Base-by-base conservation (phyloP, 2,888 invertebrate genomes). In the Patella caerulea region DNA sequence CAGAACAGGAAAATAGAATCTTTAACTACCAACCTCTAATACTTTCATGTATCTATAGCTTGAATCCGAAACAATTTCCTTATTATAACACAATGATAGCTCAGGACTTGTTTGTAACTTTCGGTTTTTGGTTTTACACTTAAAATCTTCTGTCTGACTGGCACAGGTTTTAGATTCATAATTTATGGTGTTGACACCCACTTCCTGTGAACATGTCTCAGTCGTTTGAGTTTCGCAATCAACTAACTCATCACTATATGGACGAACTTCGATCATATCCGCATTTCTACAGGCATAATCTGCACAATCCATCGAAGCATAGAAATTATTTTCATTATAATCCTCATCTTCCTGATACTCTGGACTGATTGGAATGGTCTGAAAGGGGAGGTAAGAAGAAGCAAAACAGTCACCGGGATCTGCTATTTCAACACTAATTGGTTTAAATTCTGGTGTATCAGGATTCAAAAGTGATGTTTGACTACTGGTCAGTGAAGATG, bases 391-490 rank as follows among this genome's bases (percentile, higher is more conserved):
- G 14, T 65, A 65, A 19, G 24, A 24, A 4, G 19, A 24, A 9
- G 45, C 45, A 45, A 45, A 45, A 45, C 9, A 45, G 45, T 45
- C 45, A 1, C 7, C 45, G 9, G 45, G 45, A 24, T 65, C 65
- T 24, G 14, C 24, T 19, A 65, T 11, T 12, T 65, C 65, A 65
- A 65, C 24, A 19, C 24, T 65, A 19, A 65, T 19, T 19, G 74
- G 74, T 52, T 74, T 74, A 15, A 74, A 74, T 65, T 74, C 74
- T 19, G 74, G 74, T 52, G 65, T 74, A n/a, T 74, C 74, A 45
- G 74, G 74, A 55, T 74, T 74, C 74, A 74, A 52, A 19, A 65
- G 65, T 24, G 65, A 65, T 9, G 65, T 65, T 24, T 65, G 65
- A 65, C 65, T 65, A 14, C 65, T 65, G 12, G 65, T 65, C 2